These are phyloP conservation scores for Puffinus mauretanicus DNA, from an alignment of 2,113 vertebrate genomes.

Conservation along the genomic window DNA sequence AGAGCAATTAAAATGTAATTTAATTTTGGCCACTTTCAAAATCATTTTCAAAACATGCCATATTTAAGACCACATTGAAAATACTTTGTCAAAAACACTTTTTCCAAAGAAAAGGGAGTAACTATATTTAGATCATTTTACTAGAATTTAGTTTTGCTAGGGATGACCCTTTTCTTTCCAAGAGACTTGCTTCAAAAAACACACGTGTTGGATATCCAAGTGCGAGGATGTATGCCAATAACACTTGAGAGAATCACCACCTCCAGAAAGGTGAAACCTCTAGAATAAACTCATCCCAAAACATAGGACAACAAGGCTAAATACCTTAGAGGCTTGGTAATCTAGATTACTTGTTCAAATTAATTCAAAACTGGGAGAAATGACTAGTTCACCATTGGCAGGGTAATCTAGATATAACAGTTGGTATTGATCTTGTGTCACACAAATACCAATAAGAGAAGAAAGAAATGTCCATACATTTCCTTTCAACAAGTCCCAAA, in stretches of 20 bases:
- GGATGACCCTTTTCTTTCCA: background rate
- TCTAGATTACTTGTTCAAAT: background rate
- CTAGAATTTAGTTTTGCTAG: background rate
- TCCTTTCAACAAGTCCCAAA: background rate
- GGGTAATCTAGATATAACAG: background rate
- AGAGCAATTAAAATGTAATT: background rate
- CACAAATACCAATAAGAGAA: background rate
- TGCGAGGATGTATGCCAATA: rapidly evolving
- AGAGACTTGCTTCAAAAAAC: background rate
- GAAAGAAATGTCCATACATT: background rate
- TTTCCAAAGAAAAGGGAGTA: background rate
- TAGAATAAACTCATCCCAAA: background rate
- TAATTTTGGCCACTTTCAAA: background rate
- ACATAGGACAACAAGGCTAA: background rate
- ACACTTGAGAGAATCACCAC: background rate
- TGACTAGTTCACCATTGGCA: background rate
- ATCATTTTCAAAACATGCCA: background rate
- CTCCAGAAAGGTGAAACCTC: background rate
- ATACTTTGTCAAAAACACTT: background rate
- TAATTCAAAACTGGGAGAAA: background rate
- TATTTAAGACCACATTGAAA: background rate
- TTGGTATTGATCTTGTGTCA: background rate
- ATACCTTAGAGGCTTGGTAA: background rate
- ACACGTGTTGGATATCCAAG: rapidly evolving
- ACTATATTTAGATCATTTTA: background rate